phyloP scores from a whole-genome alignment of 2,797 vertebrate genomes.

The Pantherophis vulpinus region DNA sequence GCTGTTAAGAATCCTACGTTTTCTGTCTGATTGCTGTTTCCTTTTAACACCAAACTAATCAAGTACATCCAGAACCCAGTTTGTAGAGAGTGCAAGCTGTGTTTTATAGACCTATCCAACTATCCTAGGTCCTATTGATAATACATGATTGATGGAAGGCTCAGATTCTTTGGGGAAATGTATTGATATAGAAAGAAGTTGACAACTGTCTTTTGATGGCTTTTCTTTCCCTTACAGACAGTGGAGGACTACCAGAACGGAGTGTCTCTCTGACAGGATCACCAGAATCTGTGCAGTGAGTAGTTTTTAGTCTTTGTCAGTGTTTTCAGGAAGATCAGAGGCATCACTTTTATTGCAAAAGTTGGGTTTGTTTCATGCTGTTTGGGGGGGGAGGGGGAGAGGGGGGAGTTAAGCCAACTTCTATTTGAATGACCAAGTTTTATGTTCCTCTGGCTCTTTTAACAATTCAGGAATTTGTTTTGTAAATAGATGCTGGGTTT shows the following conservation, averaged over 20 bases:
- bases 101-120: background rate
- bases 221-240: conserved; percentile 72
- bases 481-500: background rate
- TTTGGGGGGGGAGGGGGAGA: background rate
- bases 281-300: conserved; percentile 83
- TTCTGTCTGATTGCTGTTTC: background rate
- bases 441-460: background rate
- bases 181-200: background rate
- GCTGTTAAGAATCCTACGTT: no score
- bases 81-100: background rate
- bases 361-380: background rate
- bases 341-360: background rate
- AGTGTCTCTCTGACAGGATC: conserved; percentile 87
- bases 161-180: background rate
- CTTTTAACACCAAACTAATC: background rate
- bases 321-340: background rate
- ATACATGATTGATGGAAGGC: background rate
- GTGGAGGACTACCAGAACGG: conserved; percentile 86
- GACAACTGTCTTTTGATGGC: background rate
- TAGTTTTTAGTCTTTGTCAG: conserved; percentile 32
- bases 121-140: background rate
- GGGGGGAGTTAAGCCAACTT: background rate
- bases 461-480: background rate
- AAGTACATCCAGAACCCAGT: background rate
- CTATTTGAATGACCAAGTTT: background rate